Conservation (phyloP, 2,113 vertebrate species). For the Ardeotis arabs region DNA sequence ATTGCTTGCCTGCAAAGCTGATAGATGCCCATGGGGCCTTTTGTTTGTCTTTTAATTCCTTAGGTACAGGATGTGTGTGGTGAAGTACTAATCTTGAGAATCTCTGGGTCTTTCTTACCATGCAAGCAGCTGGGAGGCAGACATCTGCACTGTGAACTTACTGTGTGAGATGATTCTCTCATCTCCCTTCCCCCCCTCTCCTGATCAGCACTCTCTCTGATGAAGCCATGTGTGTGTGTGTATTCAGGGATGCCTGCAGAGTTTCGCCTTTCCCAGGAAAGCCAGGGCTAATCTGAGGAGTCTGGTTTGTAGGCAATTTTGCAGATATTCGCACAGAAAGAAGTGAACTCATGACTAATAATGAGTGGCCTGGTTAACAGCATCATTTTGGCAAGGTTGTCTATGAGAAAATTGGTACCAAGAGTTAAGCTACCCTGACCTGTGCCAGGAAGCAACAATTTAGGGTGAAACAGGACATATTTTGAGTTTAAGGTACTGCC, state of each 20-base stretch:
- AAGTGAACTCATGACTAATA: background rate
- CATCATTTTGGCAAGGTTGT: background rate
- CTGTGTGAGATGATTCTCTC: background rate
- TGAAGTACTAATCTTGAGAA: background rate
- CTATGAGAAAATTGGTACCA: background rate
- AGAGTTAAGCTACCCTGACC: background rate
- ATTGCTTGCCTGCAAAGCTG: background rate
- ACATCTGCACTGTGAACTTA: background rate
- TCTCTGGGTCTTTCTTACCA: background rate
- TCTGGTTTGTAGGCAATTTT: background rate
- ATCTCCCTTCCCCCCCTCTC: background rate
- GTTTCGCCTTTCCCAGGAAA: background rate
- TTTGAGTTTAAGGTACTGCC: background rate
- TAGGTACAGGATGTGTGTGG: background rate
- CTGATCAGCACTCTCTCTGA: fast-evolving
- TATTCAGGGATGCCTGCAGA: background rate
- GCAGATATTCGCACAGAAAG: constrained; percentile 15
- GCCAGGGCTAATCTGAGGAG: background rate
- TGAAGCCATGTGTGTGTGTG: background rate
- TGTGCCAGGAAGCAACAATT: background rate
- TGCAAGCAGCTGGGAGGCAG: background rate
- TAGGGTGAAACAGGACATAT: background rate
- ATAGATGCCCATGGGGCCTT: background rate
- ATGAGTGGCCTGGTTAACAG: background rate
- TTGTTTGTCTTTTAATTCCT: background rate